Base-by-base conservation (phyloP, 2,797 vertebrate species). In the Denticeps clupeoides region DNA sequence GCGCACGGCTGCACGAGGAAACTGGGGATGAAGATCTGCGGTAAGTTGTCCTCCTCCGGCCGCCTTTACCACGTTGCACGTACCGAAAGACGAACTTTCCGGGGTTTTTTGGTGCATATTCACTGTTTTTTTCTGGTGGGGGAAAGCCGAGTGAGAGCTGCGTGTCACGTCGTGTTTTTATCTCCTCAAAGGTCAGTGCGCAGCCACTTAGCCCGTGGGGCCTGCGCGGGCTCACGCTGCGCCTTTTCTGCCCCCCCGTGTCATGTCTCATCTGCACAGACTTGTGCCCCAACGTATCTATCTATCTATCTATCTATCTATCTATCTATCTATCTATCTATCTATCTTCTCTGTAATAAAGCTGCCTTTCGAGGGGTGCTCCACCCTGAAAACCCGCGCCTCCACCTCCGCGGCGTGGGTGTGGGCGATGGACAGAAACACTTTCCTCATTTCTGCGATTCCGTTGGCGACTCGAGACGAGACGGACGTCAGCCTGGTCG, bases 11-110 rank as follows among this genome's bases (percentile, higher is more conserved):
- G 94, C 73, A 97, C 93, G 43, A 84, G 89, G 79, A 98, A 98
- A 75, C 87, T 97, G 70, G 94, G 94, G 56, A 87, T 97, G 84
- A 98, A 97, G 88, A 96, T 98, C 29, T 98, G 94, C 52, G 94
- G 94, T 98, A 82, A 91, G 93, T 88, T 73, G 49, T 49, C 27
- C 15, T 18, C 11, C 12, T 25, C 9, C 24, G 13, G 5, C 25
- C 2, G 28, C 27, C 6, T 5, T n/a, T 37, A 33, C 18, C 27
- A 28, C 28, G 16, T 11, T 38, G 4, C 3, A 19, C 4, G 38
- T 38, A 3, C 25, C 8, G 43, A 13, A 43, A 5, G 25, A 25
- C 4, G 24, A 25, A 24, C 24, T 25, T 25, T 25, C 5, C n/a
- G 25, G 25, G 25, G 25, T 25, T 25, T 25, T 25, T 25, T 25